These are phyloP conservation scores for Pararge aegeria DNA, from an alignment of 1,140 invertebrate genomes.

Conservation along the genomic window DNA sequence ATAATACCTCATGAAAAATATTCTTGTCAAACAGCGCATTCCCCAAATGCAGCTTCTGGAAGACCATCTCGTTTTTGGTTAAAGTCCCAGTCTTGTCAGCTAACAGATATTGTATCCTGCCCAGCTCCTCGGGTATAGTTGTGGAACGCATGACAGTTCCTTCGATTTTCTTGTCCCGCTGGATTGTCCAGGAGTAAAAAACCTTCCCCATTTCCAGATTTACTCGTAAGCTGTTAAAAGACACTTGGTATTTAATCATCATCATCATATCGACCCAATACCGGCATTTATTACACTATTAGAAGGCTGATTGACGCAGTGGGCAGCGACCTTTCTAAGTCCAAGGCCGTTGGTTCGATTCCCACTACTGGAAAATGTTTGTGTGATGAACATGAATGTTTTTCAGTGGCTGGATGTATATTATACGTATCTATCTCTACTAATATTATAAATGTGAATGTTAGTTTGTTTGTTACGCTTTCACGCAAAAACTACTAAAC, in stretches of 20 bases:
- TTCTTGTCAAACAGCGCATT: slow-evolving; percentile 93
- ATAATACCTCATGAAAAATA: slow-evolving; percentile 93
- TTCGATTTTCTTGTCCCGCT: slow-evolving; percentile 94
- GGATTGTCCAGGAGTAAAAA: slow-evolving; percentile 98
- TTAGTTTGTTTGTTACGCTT: too few species aligned
- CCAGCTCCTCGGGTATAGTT: slow-evolving; percentile 99
- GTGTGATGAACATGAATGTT: too few species aligned
- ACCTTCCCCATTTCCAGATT: slow-evolving; percentile 99
- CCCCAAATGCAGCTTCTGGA: slow-evolving; percentile 95
- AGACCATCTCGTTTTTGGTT: slow-evolving; percentile 99
- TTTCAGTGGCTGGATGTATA: too few species aligned
- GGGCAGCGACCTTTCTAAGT: too few species aligned
- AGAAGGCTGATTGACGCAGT: too few species aligned
- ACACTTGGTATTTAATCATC: background rate
- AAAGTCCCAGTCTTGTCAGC: slow-evolving; percentile 99
- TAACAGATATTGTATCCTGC: slow-evolving; percentile 95
- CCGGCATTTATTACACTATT: too few species aligned
- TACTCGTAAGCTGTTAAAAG: slow-evolving; percentile 89
- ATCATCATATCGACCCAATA: too few species aligned
- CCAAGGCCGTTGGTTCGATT: too few species aligned
- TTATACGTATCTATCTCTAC: too few species aligned
- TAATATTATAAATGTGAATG: too few species aligned
- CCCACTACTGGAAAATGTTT: too few species aligned
- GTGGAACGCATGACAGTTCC: slow-evolving; percentile 99
- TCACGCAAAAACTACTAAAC: too few species aligned